phyloP scores from a whole-genome alignment of 2,888 invertebrate species.

The Eupithecia dodoneata region DNA sequence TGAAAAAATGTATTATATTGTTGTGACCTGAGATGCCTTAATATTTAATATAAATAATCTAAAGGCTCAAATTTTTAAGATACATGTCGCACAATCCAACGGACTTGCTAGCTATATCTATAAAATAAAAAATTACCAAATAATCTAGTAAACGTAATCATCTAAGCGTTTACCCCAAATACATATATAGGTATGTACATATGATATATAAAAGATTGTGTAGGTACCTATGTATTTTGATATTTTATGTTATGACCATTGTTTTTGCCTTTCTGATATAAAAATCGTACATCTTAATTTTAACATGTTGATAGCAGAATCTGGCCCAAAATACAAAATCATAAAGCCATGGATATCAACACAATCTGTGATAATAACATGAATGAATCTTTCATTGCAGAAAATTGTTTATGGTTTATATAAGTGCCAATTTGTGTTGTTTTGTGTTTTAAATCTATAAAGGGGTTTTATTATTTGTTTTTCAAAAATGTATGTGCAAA shows the following conservation, averaged over 20 bases:
- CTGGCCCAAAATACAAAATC: slow-evolving; percentile 1
- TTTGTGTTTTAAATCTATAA: slow-evolving; percentile 66
- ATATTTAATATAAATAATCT: slow-evolving; percentile 12
- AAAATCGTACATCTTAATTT: neutral
- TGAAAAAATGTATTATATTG: slow-evolving; percentile 29
- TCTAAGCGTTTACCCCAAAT: slow-evolving; percentile 42
- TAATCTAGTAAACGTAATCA: slow-evolving; percentile 15
- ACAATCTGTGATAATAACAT: slow-evolving; percentile 67
- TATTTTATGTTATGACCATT: slow-evolving; percentile 51
- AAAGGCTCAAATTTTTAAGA: slow-evolving; percentile 35
- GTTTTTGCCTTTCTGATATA: slow-evolving; percentile 60
- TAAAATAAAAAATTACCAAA: slow-evolving; percentile 27
- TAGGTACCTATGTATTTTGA: slow-evolving; percentile 49
- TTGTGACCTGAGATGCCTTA: slow-evolving; percentile 37
- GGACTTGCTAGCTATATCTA: slow-evolving; percentile 35
- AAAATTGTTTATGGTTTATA: slow-evolving; percentile 51
- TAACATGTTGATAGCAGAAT: neutral
- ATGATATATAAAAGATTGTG: neutral
- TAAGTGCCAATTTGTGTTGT: slow-evolving; percentile 65
- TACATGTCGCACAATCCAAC: slow-evolving; percentile 37
- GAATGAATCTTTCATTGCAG: slow-evolving; percentile 52
- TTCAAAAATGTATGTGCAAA: slow-evolving; percentile 57
- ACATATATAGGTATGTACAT: neutral
- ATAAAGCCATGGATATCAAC: slow-evolving; percentile 58
- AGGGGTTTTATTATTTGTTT: slow-evolving; percentile 65